Evolutionary conservation across 2,113 vertebrate genomes (phyloP).

Genomic region (Poeciliopsis turrubarensis): DNA sequence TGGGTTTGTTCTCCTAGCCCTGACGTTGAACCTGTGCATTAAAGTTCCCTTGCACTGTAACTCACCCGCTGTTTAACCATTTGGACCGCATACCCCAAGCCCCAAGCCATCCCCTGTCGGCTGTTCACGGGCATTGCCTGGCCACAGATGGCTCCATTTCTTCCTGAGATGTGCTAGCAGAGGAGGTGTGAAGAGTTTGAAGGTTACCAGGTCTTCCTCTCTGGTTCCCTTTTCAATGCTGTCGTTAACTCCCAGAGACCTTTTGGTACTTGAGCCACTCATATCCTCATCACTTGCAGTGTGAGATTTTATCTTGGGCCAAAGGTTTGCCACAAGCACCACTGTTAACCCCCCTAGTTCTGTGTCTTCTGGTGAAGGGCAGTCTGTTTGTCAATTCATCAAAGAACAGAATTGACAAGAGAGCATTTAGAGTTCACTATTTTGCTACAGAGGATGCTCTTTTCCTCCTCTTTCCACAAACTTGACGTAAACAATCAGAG

Average conservation of each 20-base stretch:
- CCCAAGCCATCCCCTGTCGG: conserved; percentile 21
- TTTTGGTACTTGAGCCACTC: conserved; percentile 56
- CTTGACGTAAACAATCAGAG: conserved; percentile 53
- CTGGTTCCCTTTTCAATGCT: conserved; percentile 54
- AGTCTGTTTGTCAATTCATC: conserved; percentile 60
- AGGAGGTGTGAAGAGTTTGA: conserved; percentile 32
- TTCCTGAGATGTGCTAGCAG: conserved; percentile 47
- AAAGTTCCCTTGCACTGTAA: conserved; percentile 47
- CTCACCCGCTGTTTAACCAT: conserved; percentile 67
- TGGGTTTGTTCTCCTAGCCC: conserved; percentile 23
- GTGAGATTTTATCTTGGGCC: conserved; percentile 54
- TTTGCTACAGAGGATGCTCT: conserved; percentile 57
- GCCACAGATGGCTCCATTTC: conserved; percentile 67
- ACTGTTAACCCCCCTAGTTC: conserved; percentile 68
- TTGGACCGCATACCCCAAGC: conserved; percentile 49
- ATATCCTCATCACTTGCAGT: conserved; percentile 66
- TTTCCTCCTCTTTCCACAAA: conserved; percentile 42
- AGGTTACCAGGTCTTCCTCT: conserved; percentile 56
- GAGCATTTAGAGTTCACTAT: conserved; percentile 59
- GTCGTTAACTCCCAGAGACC: conserved; percentile 53
- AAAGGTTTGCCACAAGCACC: conserved; percentile 67
- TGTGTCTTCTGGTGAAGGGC: conserved; percentile 60
- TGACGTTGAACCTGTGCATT: conserved; percentile 34
- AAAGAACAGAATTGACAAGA: conserved; percentile 41
- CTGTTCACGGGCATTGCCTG: conserved; percentile 37